A percentile compares a stretch with the other conserved stretches of the same genome.
Conservation (phyloP, 2,113 vertebrate species). For the Crotalus tigris region DNA sequence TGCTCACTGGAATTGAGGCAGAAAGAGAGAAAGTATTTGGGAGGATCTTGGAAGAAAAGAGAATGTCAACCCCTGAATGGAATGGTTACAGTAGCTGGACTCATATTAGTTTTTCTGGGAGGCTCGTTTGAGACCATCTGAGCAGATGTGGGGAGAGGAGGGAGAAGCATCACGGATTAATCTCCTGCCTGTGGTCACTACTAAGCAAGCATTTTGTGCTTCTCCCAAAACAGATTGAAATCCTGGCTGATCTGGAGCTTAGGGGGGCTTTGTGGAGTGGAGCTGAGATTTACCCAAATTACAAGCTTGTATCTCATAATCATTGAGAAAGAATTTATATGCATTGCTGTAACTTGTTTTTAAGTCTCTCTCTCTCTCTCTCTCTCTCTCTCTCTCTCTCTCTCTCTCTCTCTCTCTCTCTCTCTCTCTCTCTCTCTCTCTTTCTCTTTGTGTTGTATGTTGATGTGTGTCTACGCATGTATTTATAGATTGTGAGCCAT, state of each 20-base stretch:
- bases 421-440: not conserved
- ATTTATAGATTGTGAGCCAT: not conserved
- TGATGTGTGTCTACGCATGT: not conserved
- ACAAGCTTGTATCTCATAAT: not conserved
- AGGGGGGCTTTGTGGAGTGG: not conserved
- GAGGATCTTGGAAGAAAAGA: not conserved
- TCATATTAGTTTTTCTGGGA: not conserved
- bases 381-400: not conserved
- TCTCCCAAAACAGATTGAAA: constrained; percentile 57
- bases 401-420: not conserved
- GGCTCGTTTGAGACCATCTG: not conserved
- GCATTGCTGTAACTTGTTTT: not conserved
- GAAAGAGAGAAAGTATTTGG: not conserved
- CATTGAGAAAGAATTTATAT: not conserved
- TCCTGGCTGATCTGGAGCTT: constrained; percentile 39
- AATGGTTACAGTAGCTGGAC: not conserved
- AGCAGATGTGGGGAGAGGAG: constrained; percentile 38
- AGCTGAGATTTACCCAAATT: constrained; percentile 1
- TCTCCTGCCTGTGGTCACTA: constrained; percentile 26
- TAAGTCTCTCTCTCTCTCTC: not conserved
- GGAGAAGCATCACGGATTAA: constrained; percentile 27
- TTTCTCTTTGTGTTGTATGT: not conserved
- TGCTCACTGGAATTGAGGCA: not conserved
- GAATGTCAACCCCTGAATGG: not conserved
- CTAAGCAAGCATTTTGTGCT: constrained; percentile 40